Evolutionary conservation across 2,113 vertebrate genomes (phyloP).

Genomic region (Fulica atra): DNA sequence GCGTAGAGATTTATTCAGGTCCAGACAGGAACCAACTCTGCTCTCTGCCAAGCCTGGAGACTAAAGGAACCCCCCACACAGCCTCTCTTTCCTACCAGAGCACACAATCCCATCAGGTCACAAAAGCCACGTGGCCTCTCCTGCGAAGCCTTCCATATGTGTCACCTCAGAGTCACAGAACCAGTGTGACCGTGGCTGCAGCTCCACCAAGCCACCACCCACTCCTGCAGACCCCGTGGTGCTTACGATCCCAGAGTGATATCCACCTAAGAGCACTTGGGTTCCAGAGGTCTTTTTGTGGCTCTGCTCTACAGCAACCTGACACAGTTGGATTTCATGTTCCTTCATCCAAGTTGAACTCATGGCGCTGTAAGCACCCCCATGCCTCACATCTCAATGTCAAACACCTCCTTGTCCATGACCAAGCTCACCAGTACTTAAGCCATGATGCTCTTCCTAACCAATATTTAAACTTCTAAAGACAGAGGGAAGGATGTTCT

Average conservation of each 20-base stretch:
- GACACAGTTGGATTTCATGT: background rate
- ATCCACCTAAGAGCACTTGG: background rate
- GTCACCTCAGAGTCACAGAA: background rate
- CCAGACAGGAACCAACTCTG: slow-evolving; percentile 11
- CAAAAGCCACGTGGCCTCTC: background rate
- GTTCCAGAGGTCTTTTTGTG: background rate
- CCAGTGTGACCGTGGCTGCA: background rate
- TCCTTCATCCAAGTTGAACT: background rate
- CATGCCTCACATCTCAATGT: background rate
- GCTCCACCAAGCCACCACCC: background rate
- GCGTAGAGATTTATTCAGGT: slow-evolving; percentile 9
- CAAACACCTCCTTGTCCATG: background rate
- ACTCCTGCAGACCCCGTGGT: background rate
- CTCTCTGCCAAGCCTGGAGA: background rate
- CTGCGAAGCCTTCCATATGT: background rate
- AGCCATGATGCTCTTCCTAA: background rate
- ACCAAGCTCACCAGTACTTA: background rate
- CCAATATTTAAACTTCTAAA: background rate
- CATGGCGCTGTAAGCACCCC: background rate
- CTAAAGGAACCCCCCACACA: background rate
- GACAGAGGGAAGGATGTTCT: background rate
- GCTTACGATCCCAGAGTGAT: background rate
- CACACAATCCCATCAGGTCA: background rate
- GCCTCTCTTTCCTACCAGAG: background rate
- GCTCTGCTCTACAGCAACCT: background rate